phyloP scores from a whole-genome alignment of 2,797 vertebrate genomes.

The Nannoperca australis region DNA sequence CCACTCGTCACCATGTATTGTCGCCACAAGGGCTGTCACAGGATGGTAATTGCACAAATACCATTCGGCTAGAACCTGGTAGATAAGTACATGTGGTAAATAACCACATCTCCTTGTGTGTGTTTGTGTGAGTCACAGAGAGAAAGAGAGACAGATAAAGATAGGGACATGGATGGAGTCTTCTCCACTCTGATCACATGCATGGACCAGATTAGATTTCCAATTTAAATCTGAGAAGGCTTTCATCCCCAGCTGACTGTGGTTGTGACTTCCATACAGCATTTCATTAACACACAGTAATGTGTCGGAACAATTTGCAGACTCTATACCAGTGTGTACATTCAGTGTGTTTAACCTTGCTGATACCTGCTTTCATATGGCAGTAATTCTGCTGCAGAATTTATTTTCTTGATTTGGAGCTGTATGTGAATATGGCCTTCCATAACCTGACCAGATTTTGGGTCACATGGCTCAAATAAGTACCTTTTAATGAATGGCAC shows the following conservation, averaged over 20 bases:
- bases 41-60: conserved; percentile 66
- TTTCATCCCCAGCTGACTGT: conserved; percentile 21
- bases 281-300: conserved; percentile 30
- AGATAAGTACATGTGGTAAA: conserved; percentile 54
- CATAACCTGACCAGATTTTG: neutral
- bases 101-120: conserved; percentile 30
- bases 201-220: conserved; percentile 46
- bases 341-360: conserved; percentile 10
- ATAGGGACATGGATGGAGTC: conserved; percentile 11
- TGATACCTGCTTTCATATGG: conserved; percentile 2
- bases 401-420: neutral
- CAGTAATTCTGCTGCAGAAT: neutral
- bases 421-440: neutral
- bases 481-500: neutral
- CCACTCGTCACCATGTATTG: conserved; percentile 61
- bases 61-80: conserved; percentile 49
- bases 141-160: conserved; percentile 27
- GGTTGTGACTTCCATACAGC: conserved; percentile 26
- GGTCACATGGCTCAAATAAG: neutral
- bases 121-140: conserved; percentile 26
- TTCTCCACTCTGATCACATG: conserved; percentile 33
- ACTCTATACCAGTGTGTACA: neutral
- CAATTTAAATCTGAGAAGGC: conserved; percentile 39
- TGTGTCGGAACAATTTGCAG: neutral
- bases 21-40: conserved; percentile 55